Conservation (phyloP, 2,888 invertebrate genomes). For the Acanthopleura granulata region DNA sequence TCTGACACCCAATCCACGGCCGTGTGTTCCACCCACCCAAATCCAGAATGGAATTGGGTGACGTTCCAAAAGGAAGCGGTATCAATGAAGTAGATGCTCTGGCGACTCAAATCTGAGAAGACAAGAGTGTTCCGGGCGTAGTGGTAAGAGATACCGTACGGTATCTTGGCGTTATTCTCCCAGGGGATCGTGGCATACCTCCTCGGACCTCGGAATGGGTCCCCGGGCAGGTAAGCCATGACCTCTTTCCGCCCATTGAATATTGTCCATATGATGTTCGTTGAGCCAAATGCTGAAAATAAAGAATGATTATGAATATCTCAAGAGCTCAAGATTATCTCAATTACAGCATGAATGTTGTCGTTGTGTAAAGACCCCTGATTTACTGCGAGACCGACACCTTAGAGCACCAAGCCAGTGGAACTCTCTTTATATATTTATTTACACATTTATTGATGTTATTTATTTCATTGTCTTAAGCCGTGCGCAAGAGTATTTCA, state of each 20-base stretch:
- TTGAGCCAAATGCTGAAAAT: neutral
- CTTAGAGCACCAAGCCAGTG: no score
- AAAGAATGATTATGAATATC: no score
- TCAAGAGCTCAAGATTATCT: no score
- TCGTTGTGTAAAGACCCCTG: no score
- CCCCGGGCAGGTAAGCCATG: neutral
- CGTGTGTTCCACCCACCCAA: neutral
- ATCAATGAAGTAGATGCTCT: neutral
- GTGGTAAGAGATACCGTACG: conserved; percentile 11
- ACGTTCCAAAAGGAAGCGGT: neutral
- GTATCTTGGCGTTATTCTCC: neutral
- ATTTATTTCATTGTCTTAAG: no score
- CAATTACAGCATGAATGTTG: no score
- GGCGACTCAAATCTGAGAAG: neutral
- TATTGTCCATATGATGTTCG: conserved; percentile 1
- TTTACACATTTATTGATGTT: no score
- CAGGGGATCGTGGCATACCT: neutral
- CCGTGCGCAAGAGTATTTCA: no score
- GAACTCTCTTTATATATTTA: no score
- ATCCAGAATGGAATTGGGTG: neutral
- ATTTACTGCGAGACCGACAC: no score
- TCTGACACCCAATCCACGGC: conserved; percentile 10
- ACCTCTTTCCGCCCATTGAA: neutral
- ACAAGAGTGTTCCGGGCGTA: neutral
- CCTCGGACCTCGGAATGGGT: neutral